Base-by-base conservation (phyloP, 2,888 invertebrate species). In the Lobophora halterata region DNA sequence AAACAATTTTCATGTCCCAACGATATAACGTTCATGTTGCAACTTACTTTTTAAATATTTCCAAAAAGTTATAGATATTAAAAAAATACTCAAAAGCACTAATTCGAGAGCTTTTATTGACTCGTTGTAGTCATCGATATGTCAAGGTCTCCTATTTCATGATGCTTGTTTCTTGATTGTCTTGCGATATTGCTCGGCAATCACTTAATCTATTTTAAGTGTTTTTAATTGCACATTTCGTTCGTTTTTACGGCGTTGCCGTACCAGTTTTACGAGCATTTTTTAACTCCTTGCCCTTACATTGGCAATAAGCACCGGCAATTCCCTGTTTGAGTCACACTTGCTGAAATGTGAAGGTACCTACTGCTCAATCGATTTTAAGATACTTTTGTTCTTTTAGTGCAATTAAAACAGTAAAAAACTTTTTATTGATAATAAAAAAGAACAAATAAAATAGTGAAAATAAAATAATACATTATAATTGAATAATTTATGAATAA, bases 141-240 rank as follows among this genome's bases (percentile, higher is more conserved):
- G 63, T 55, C 66, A 71, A 71, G 63, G 66, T 50, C 58, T 55
- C 52, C 9, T 9, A 49, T 36, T 46, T 52, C 50, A 30, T 33
- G 43, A 49, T 36, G 48, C 47, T 56, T 49, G 36, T 58, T 59
- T 66, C 58, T 55, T 49, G 45, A 52, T 57, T 39, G 38, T 52
- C 47, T 46, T 53, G 54, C 64, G 58, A 60, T 58, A 61, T 56
- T 55, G 50, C 54, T 38, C 55, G 47, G 56, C 69, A 71, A 76
- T 73, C 67, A 63, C 74, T 77, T 78, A 71, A 79, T 76, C 76
- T 72, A 71, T 72, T 74, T 71, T 64, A 71, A 68, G 71, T 76
- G 72, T 73, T 71, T 76, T 75, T 78, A 76, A 75, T 74, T 75
- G 67, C 62, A 50, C 55, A 64, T 65, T 61, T 67, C 42, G 46